A percentile compares a stretch with the other conserved stretches of the same genome.
These are phyloP conservation scores for Ephydatia muelleri DNA, from an alignment of 37 sponge, comb jelly and placozoan genomes.

Conservation along the genomic window DNA sequence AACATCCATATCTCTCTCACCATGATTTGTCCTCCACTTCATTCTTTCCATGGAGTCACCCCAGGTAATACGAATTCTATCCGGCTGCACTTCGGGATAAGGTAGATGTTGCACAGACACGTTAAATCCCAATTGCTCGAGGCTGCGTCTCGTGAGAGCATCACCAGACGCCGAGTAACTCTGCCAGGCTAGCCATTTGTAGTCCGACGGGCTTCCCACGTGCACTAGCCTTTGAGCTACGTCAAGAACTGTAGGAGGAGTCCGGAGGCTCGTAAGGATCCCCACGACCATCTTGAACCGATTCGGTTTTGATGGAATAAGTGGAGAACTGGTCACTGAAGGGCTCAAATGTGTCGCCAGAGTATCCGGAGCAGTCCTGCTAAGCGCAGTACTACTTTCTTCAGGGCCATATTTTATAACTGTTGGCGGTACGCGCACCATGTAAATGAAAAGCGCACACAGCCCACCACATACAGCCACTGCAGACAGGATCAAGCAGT, in stretches of 20 bases:
- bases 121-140: neutral
- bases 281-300: neutral
- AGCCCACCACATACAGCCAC: neutral
- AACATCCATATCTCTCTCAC: neutral
- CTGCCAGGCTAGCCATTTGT: neutral
- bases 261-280: neutral
- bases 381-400: neutral
- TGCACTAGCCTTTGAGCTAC: neutral
- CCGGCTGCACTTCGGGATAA: slow-evolving; percentile 9
- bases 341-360: neutral
- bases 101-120: neutral
- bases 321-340: neutral
- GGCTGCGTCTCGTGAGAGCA: neutral
- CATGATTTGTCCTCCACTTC: slow-evolving; percentile 41
- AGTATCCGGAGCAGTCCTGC: neutral
- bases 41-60: slow-evolving; percentile 36
- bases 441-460: neutral
- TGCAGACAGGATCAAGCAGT: neutral
- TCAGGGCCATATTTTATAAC: neutral
- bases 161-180: neutral
- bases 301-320: too few species aligned
- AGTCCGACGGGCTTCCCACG: neutral
- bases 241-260: neutral
- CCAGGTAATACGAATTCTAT: slow-evolving; percentile 19
- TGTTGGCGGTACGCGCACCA: too few species aligned